A percentile compares a stretch with the other conserved stretches of the same genome.
Conservation (phyloP, 1,140 invertebrate species). For the Drosophila serrata region DNA sequence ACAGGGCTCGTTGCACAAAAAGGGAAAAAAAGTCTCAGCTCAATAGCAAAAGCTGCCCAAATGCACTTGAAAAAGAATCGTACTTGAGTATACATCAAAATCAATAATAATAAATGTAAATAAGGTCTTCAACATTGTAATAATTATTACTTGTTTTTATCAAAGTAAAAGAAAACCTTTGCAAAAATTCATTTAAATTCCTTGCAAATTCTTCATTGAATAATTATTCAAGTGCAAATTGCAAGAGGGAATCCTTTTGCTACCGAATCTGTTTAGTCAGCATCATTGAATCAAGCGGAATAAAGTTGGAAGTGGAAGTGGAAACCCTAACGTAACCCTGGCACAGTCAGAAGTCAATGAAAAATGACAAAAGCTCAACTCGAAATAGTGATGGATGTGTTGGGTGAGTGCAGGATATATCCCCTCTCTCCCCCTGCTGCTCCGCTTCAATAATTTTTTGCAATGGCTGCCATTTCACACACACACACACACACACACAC, state of each 20-base stretch:
- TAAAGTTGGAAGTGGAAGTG: slow-evolving; percentile 39
- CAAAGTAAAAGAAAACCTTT: too few species aligned
- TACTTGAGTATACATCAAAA: too few species aligned
- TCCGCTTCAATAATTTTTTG: slow-evolving; percentile 62
- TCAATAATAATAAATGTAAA: too few species aligned
- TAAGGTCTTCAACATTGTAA: too few species aligned
- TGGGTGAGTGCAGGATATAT: slow-evolving; percentile 11
- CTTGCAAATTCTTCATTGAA: neutral
- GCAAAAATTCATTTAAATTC: neutral
- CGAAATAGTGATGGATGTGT: slow-evolving; percentile 47
- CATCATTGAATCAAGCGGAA: slow-evolving; percentile 34
- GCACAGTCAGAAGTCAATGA: slow-evolving; percentile 50
- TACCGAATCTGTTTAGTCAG: slow-evolving; percentile 55
- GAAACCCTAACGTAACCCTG: slow-evolving; percentile 14
- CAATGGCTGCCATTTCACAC: slow-evolving; percentile 45
- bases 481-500: slow-evolving; percentile 10
- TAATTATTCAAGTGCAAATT: slow-evolving; percentile 14
- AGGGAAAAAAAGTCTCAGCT: slow-evolving; percentile 55
- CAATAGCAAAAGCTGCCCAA: slow-evolving; percentile 47
- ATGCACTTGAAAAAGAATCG: neutral
- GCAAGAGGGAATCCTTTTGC: neutral
- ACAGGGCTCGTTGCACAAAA: slow-evolving; percentile 23
- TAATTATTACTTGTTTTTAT: too few species aligned
- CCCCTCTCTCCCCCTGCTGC: slow-evolving; percentile 3
- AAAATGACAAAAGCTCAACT: slow-evolving; percentile 60